Conservation (phyloP, 2,888 invertebrate genomes). For the Mantis religiosa region DNA sequence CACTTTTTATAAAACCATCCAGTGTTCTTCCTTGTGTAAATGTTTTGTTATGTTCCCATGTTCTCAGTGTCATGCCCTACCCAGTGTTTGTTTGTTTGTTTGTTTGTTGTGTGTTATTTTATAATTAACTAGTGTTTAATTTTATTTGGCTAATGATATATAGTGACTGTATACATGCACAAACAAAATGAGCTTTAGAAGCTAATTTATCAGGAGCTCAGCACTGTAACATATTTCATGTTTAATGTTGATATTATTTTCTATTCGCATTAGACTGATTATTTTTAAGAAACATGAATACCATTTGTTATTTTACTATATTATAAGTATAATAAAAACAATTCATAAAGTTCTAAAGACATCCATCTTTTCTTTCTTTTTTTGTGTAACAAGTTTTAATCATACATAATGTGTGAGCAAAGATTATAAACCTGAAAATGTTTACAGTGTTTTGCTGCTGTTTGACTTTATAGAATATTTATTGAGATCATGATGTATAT, state of each 20-base stretch:
- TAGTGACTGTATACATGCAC: slow-evolving; percentile 1
- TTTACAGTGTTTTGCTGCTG: neutral
- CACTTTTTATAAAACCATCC: slow-evolving; percentile 13
- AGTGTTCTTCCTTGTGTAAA: slow-evolving; percentile 9
- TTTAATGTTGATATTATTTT: neutral
- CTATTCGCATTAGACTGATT: neutral
- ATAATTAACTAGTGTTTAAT: slow-evolving; percentile 9
- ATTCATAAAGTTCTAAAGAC: neutral
- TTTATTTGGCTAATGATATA: slow-evolving; percentile 13
- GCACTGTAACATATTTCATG: neutral
- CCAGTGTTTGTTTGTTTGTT: slow-evolving; percentile 17
- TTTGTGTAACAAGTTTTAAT: neutral
- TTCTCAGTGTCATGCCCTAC: slow-evolving; percentile 15
- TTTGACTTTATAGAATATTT: neutral
- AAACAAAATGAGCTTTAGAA: neutral
- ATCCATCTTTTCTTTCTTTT: neutral
- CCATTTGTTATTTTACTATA: neutral
- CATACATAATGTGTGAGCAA: neutral
- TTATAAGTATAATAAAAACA: neutral
- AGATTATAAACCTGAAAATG: neutral
- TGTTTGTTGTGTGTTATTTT: slow-evolving; percentile 13
- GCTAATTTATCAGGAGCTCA: neutral
- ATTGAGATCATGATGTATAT: neutral
- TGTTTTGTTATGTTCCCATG: slow-evolving; percentile 20
- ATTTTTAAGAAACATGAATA: neutral